Percentiles rank a stretch among this genome's conserved stretches.
These are phyloP conservation scores for Maniola jurtina DNA, from an alignment of 1,140 invertebrate genomes.

Conservation along the genomic window DNA sequence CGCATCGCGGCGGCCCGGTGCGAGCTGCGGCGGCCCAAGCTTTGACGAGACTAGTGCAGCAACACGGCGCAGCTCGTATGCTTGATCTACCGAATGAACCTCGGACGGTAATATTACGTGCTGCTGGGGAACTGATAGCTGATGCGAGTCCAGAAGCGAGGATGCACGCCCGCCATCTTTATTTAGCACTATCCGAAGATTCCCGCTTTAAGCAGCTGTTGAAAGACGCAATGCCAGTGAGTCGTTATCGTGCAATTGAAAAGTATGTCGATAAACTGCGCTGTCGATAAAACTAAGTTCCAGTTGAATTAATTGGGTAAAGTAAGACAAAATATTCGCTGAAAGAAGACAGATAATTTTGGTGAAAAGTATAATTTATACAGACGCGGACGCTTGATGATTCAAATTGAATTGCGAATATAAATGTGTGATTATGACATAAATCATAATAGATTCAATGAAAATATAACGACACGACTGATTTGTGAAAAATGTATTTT, in stretches of 20 bases:
- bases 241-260: conserved; percentile 83
- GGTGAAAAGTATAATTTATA: too few relatives aligned
- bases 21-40: conserved; percentile 89
- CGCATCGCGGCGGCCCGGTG: conserved; percentile 92
- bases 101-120: conserved; percentile 88
- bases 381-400: too few relatives aligned
- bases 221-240: conserved; percentile 82
- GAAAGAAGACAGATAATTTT: too few relatives aligned
- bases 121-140: conserved; percentile 89
- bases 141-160: conserved; percentile 94
- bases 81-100: conserved; percentile 88
- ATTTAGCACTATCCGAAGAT: conserved; percentile 81
- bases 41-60: conserved; percentile 84
- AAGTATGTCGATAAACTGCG: conserved; percentile 78
- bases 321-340: background rate
- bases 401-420: too few relatives aligned
- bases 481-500: conserved; percentile 64
- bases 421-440: too few relatives aligned
- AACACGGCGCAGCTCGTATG: conserved; percentile 85
- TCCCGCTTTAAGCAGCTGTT: conserved; percentile 82
- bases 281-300: conserved; percentile 40
- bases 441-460: background rate
- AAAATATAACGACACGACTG: conserved; percentile 40
- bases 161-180: conserved; percentile 83
- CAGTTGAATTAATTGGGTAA: background rate